Percentiles rank a stretch among this genome's conserved stretches.
Evolutionary conservation across 2,888 invertebrate species (phyloP).

Genomic region (Clivina fossor): DNA sequence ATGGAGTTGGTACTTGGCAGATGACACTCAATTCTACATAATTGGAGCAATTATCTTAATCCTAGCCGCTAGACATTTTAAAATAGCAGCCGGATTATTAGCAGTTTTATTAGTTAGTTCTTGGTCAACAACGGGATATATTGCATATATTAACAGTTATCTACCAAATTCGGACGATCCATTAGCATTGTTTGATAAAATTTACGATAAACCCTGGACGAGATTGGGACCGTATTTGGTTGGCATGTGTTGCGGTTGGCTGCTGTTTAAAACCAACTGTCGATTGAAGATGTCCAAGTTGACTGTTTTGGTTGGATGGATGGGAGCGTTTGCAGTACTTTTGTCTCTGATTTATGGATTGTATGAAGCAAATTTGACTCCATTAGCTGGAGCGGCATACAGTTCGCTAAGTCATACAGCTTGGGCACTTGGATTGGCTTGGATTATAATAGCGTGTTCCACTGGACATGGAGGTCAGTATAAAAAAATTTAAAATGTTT

Average conservation of each 20-base stretch:
- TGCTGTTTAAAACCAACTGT: constrained; percentile 79
- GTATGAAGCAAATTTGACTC: constrained; percentile 69
- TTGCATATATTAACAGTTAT: constrained; percentile 77
- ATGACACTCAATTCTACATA: constrained; percentile 85
- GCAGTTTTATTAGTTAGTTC: constrained; percentile 71
- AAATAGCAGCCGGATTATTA: constrained; percentile 68
- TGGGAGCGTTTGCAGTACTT: constrained; percentile 64
- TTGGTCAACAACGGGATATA: constrained; percentile 76
- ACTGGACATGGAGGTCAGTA: constrained; percentile 79
- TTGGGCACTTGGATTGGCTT: constrained; percentile 78
- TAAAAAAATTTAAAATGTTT: neutral
- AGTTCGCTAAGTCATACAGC: constrained; percentile 80
- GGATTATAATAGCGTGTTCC: constrained; percentile 84
- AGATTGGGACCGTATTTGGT: constrained; percentile 80
- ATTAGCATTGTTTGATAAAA: constrained; percentile 81
- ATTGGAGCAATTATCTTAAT: constrained; percentile 81
- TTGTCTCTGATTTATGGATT: constrained; percentile 78
- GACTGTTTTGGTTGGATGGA: constrained; percentile 71
- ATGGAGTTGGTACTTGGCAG: constrained; percentile 89
- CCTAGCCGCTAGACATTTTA: constrained; percentile 80
- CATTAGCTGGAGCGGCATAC: constrained; percentile 73
- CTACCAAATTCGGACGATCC: constrained; percentile 79
- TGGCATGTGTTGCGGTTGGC: constrained; percentile 83
- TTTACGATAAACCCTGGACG: constrained; percentile 90
- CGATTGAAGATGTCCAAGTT: constrained; percentile 73